Conservation (phyloP, 2,113 vertebrate genomes). For the Pontoporia blainvillei region DNA sequence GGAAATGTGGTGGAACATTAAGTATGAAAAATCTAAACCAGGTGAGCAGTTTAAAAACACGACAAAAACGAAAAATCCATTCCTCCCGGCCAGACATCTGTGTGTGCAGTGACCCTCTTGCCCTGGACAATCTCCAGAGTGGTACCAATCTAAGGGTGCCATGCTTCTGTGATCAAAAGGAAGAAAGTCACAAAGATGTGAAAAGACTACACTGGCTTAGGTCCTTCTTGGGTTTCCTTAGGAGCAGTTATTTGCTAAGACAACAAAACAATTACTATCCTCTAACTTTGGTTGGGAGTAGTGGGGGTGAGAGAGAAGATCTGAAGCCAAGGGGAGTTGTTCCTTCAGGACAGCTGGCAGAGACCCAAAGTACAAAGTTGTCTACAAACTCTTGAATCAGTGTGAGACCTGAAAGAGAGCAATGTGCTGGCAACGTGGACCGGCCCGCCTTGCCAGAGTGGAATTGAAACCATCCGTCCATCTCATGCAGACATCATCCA, state of each 20-base stretch:
- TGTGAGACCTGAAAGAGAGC: conserved; percentile 41
- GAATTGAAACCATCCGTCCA: conserved; percentile 41
- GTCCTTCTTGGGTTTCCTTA: neutral
- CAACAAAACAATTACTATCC: conserved; percentile 9
- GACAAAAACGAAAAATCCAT: neutral
- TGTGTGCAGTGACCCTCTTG: neutral
- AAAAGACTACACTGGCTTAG: neutral
- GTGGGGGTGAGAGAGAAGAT: neutral
- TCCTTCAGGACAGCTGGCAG: conserved; percentile 30
- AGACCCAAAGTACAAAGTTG: conserved; percentile 20
- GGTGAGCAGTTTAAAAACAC: neutral
- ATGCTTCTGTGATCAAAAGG: neutral
- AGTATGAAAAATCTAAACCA: neutral
- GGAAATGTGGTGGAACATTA: neutral
- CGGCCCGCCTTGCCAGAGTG: neutral
- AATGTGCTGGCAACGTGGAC: conserved; percentile 20
- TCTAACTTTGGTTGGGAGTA: neutral
- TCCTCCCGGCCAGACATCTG: neutral
- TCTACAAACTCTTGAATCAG: conserved; percentile 49
- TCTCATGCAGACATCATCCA: conserved; percentile 1
- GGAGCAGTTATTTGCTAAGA: neutral
- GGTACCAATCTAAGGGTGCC: neutral
- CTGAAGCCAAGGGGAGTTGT: neutral
- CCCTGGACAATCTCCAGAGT: neutral
- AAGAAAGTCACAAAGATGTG: neutral